A percentile compares a stretch with the other conserved stretches of the same genome.
Conservation (phyloP, 2,888 invertebrate genomes). For the Epinotia nisella region DNA sequence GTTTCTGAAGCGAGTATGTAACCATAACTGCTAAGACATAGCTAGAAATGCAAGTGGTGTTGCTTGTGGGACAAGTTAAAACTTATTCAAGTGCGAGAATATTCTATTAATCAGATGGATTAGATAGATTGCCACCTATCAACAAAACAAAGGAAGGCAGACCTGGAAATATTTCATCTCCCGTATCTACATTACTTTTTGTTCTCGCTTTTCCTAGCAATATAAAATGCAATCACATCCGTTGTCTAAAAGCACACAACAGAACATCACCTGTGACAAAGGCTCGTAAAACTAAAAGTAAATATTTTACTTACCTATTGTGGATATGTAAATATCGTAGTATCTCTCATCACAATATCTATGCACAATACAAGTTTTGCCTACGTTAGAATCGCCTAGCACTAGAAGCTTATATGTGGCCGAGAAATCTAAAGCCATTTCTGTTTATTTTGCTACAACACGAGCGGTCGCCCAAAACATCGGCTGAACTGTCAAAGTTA, state of each 20-base stretch:
- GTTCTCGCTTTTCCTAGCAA: slow-evolving; percentile 53
- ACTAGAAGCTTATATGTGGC: slow-evolving; percentile 95
- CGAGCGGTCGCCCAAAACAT: slow-evolving; percentile 77
- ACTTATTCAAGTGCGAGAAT: slow-evolving; percentile 16
- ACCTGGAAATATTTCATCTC: slow-evolving; percentile 28
- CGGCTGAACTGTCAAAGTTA: slow-evolving; percentile 79
- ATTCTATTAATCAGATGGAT: neutral
- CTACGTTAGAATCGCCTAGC: slow-evolving; percentile 95
- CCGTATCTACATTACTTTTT: slow-evolving; percentile 42
- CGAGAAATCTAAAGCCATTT: slow-evolving; percentile 93
- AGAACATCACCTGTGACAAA: slow-evolving; percentile 72
- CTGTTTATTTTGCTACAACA: slow-evolving; percentile 78
- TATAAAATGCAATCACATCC: slow-evolving; percentile 62
- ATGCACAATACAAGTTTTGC: slow-evolving; percentile 95
- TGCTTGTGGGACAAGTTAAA: neutral
- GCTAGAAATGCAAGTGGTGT: slow-evolving; percentile 14
- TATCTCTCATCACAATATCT: slow-evolving; percentile 95
- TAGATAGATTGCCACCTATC: neutral
- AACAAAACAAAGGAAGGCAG: slow-evolving; percentile 3
- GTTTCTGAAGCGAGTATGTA: slow-evolving; percentile 22
- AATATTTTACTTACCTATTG: slow-evolving; percentile 89
- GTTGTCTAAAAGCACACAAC: slow-evolving; percentile 62
- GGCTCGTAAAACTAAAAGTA: slow-evolving; percentile 70
- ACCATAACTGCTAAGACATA: slow-evolving; percentile 2
- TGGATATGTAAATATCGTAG: slow-evolving; percentile 95